A percentile compares a stretch with the other conserved stretches of the same genome.
Evolutionary conservation across 2,888 invertebrate species (phyloP).

Genomic region (Macrosiphum euphorbiae): DNA sequence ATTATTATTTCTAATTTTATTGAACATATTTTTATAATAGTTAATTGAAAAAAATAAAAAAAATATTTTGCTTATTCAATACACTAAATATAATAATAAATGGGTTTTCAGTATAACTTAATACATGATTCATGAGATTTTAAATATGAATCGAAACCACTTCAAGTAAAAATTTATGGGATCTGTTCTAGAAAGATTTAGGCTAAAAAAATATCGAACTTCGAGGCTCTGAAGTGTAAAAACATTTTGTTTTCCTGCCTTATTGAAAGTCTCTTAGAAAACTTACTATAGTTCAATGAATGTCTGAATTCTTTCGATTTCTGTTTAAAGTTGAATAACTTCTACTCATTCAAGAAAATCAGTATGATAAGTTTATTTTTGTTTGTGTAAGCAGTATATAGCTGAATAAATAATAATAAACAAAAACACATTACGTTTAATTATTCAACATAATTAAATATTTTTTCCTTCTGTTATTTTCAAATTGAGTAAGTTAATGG

Average conservation of each 20-base stretch:
- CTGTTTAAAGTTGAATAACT: slow-evolving; percentile 22
- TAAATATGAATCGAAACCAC: slow-evolving; percentile 11
- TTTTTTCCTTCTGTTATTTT: background rate
- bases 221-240: slow-evolving; percentile 7
- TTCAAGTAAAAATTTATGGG: slow-evolving; percentile 41
- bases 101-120: background rate
- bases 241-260: slow-evolving; percentile 30
- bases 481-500: background rate
- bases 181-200: slow-evolving; percentile 34
- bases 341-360: slow-evolving; percentile 17
- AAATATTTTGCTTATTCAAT: background rate
- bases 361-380: background rate
- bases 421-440: slow-evolving; percentile 30
- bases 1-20: background rate
- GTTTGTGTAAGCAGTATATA: background rate
- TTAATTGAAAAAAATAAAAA: background rate
- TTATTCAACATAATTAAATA: background rate
- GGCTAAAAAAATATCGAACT: slow-evolving; percentile 16
- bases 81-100: background rate
- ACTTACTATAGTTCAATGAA: slow-evolving; percentile 29
- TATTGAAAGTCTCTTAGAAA: background rate
- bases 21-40: background rate
- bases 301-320: slow-evolving; percentile 11
- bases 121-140: background rate
- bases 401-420: background rate